A percentile compares a stretch with the other conserved stretches of the same genome.
phyloP scores from a whole-genome alignment of 2,113 vertebrate species.

The Cephalopholis sonnerati region DNA sequence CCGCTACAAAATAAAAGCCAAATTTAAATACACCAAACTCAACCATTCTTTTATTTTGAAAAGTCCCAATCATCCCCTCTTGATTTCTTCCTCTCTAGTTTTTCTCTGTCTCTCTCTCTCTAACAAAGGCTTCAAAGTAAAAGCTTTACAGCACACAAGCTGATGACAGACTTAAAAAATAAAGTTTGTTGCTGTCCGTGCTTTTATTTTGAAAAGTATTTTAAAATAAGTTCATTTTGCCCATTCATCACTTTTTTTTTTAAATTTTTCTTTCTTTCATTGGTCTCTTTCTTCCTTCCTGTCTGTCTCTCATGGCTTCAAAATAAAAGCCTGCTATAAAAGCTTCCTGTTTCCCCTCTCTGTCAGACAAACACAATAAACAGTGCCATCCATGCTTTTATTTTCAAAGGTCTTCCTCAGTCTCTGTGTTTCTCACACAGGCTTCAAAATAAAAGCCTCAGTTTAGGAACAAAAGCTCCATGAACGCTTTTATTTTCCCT shows the following conservation, averaged over 20 bases:
- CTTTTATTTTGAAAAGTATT: neutral
- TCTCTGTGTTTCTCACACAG: no score
- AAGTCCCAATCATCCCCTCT: no score
- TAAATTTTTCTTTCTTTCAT: neutral
- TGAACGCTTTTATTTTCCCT: neutral
- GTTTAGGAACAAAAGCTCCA: neutral
- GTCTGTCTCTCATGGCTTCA: neutral
- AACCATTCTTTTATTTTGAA: no score
- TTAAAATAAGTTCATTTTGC: neutral
- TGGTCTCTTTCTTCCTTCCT: neutral
- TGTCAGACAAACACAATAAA: no score
- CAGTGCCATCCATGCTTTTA: neutral
- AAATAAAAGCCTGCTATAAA: neutral
- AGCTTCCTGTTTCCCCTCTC: neutral
- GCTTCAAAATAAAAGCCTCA: conserved; percentile 25
- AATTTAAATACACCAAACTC: no score
- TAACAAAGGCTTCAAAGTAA: no score
- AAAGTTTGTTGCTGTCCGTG: neutral
- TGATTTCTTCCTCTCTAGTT: no score
- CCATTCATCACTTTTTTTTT: neutral
- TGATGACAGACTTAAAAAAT: neutral
- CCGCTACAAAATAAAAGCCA: no score
- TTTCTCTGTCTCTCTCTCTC: no score
- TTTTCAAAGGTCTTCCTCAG: neutral
- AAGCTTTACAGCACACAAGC: no score